Conservation (phyloP, 2,888 invertebrate genomes). For the Sarcophaga caerulescens region DNA sequence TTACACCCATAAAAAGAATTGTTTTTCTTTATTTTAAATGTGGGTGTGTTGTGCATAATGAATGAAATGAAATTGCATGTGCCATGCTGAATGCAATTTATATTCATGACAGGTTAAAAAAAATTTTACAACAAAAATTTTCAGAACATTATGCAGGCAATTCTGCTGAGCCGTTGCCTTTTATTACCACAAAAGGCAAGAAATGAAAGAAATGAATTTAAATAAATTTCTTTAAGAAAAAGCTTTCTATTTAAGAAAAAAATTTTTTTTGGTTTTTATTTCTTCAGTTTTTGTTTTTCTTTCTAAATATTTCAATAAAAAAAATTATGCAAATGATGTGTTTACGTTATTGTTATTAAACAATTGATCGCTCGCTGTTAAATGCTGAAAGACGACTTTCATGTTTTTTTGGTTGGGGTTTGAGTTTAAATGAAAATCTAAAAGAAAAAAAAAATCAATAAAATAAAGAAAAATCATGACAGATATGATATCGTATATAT, state of each 20-base stretch:
- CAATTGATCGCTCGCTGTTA: conserved; percentile 46
- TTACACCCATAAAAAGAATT: no score
- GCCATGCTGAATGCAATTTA: neutral
- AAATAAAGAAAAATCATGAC: conserved; percentile 17
- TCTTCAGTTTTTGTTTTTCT: neutral
- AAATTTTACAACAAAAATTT: neutral
- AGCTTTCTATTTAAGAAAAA: neutral
- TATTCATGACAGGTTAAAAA: conserved; percentile 26
- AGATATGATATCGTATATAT: neutral
- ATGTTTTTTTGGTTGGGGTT: neutral
- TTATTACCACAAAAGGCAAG: no score
- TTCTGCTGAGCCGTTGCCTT: neutral
- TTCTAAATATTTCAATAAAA: neutral
- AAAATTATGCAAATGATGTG: conserved; percentile 43
- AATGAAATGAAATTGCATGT: conserved; percentile 8
- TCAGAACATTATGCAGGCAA: neutral
- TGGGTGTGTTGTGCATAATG: conserved; percentile 34
- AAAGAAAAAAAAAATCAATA: neutral
- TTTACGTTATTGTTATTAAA: conserved; percentile 8
- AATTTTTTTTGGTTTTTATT: no score
- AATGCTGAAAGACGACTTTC: neutral
- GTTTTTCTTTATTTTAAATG: conserved; percentile 14
- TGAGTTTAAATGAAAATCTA: neutral
- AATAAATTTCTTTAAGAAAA: conserved; percentile 2
- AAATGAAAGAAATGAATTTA: neutral